Base-by-base conservation (phyloP, 2,797 vertebrate genomes). In the Alfaro cultratus region DNA sequence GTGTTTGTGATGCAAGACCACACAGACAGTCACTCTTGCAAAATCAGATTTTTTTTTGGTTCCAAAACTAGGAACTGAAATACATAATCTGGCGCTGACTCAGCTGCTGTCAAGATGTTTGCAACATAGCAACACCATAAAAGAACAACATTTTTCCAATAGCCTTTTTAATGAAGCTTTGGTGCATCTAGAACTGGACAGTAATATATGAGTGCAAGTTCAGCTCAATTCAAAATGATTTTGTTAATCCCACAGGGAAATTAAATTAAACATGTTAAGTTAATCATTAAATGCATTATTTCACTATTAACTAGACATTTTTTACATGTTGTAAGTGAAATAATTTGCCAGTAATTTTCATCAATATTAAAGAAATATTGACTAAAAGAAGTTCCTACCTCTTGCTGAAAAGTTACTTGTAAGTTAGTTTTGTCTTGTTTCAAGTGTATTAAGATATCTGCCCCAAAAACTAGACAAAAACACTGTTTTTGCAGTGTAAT, bases 1-100 rank as follows among this genome's bases (percentile, higher is more conserved):
- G 83, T 84, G 70, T 62, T 53, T 53, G 60, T 5, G 68, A 46
- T 39, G 81, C 12, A 5, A 74, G 88, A 89, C 89, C 87, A 91
- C 88, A 86, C 89, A 89, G 49, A 39, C 1, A 78, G 76, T 43
- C 64, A 77, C 71, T 76, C 85, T 83, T 39, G 16, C 31, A 64
- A 51, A 75, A 80, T 84, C 47, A 15, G 21, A 55, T 77, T 68
- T 70, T 55, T 16, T 55, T 51, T 82, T 80, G 68, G 41, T 71
- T 46, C n/a, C 71, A 74, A 57, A 31, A 36, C 76, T 15, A 79
- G 72, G 77, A 71, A 74, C 76, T 77, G 16, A 67, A 60, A 74
- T 76, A 51, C 31, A 73, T 36, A 70, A 78, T 29, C 31, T 79
- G 29, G 70, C 57, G 74, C n/a, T 49, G 46, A 11, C 46, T 67